phyloP scores from a whole-genome alignment of 2,113 vertebrate species.

The Thunnus maccoyii region DNA sequence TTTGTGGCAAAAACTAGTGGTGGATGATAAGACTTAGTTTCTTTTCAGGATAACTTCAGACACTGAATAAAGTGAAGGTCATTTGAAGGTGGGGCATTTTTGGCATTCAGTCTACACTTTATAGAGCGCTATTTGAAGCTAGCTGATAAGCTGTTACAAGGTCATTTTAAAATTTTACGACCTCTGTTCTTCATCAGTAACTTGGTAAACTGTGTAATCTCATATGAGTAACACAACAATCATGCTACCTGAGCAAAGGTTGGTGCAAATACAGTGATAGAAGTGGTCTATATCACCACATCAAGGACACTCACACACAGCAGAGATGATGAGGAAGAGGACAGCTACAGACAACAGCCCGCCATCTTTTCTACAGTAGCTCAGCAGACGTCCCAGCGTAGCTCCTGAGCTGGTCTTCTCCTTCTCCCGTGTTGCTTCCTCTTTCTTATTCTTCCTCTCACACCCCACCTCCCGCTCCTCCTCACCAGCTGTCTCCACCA shows the following conservation, averaged over 20 bases:
- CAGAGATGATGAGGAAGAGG: constrained; percentile 91
- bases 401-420: constrained; percentile 82
- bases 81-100: no score
- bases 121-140: no score
- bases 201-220: background rate
- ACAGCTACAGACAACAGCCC: constrained; percentile 88
- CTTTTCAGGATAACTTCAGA: no score
- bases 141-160: no score
- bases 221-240: background rate
- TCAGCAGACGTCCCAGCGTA: constrained; percentile 91
- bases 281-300: background rate
- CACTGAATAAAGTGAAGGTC: no score
- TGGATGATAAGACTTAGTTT: no score
- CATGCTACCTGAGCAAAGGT: background rate
- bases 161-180: no score
- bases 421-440: constrained; percentile 51
- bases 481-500: constrained; percentile 60
- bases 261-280: background rate
- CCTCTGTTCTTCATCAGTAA: no score
- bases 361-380: constrained; percentile 90
- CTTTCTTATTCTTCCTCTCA: constrained; percentile 1
- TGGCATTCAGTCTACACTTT: no score
- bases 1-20: no score
- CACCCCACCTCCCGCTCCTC: constrained; percentile 25
- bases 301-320: constrained; percentile 88